These are phyloP conservation scores for Machaerirhynchus nigripectus DNA, from an alignment of 2,113 vertebrate genomes.

Conservation along the genomic window DNA sequence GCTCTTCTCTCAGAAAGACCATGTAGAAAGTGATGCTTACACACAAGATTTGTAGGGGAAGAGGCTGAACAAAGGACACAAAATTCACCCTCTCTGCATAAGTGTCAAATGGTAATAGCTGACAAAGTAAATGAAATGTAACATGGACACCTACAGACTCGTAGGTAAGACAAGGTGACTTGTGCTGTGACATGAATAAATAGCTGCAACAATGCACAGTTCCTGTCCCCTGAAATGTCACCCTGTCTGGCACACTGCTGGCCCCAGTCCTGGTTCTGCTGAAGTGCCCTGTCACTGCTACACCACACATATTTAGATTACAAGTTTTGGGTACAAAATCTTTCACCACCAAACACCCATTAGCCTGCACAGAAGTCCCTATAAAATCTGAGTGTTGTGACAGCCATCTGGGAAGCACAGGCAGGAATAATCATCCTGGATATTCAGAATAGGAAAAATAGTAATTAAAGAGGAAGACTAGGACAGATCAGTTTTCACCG, in stretches of 20 bases:
- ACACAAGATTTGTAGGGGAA: neutral
- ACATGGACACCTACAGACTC: neutral
- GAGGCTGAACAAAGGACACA: neutral
- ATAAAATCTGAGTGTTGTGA: neutral
- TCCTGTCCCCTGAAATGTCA: neutral
- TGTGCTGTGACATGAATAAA: neutral
- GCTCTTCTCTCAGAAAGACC: neutral
- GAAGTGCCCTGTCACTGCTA: neutral
- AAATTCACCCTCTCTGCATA: neutral
- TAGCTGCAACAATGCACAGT: neutral
- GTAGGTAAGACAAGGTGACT: neutral
- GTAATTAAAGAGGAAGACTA: neutral
- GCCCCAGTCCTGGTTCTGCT: neutral
- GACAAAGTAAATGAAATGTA: neutral
- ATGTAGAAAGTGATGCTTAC: neutral
- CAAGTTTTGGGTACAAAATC: neutral
- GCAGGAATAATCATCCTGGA: neutral
- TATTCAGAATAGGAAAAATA: neutral
- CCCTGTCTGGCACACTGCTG: neutral
- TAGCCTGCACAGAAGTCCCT: neutral
- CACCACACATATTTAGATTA: accelerated
- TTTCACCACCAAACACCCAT: neutral
- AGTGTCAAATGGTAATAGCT: neutral
- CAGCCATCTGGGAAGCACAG: neutral
- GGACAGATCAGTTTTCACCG: neutral